Base-by-base conservation (phyloP, 1,140 invertebrate genomes). In the Bombus huntii region DNA sequence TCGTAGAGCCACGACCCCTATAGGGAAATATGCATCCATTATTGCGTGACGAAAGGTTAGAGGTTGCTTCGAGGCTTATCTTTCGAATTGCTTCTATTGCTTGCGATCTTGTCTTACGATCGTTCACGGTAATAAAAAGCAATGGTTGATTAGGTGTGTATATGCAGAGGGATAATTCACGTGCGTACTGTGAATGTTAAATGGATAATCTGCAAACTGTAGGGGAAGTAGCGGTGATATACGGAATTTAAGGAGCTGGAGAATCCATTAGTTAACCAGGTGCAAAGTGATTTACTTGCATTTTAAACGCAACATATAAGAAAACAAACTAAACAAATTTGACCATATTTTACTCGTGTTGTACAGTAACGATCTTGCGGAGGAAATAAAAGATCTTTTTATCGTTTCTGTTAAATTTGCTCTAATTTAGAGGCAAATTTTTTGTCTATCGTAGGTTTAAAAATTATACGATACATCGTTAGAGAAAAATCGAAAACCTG, bases 31-130 rank as follows among this genome's bases (percentile, higher is more conserved):
- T 31, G 39, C 39, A 62, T 82, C 71, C 34, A 47, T 76, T 57
- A 76, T 75, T 66, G 71, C 81, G 25, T 59, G 57, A 31, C 57
- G 71, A 82, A 82, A 65, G 81, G 57, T 75, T 82, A 74, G 57
- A 82, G 37, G 39, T 31, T 37, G 80, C 53, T 82, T n/a, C 22
- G 39, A 82, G 47, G 75, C 37, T 78, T 71, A 78, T 78, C 75
- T 70, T 18, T 77, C 47, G 68, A 70, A 44, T 78, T 59, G 75
- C 47, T 42, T 53, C 65, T 44, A 53, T 47, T 39, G 73, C 42
- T 53, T 57, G 37, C 44, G 22, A 68, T 68, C 81, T 31, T 39
- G 22, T 28, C 31, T 62, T 82, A 75, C 39, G 80, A 74, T 74
- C 71, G 31, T 44, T 62, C 57, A 9, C 6, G 70, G 13, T 82